These are phyloP conservation scores for Eucera pruinosa DNA, from an alignment of 2,888 invertebrate species.

Conservation along the genomic window DNA sequence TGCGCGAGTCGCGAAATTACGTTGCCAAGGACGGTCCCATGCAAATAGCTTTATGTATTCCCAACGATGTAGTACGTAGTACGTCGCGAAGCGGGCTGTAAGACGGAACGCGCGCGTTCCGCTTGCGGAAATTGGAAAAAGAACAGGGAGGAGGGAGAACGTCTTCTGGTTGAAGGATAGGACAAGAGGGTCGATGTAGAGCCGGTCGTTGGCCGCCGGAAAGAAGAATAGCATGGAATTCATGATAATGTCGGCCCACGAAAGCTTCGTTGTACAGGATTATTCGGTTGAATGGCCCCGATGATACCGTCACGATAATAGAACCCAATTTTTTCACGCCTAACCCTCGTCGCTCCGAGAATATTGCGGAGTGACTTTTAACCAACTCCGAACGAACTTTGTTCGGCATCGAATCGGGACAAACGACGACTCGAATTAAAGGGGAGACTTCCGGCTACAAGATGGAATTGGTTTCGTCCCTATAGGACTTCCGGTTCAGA, in stretches of 20 bases:
- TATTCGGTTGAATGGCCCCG: not conserved
- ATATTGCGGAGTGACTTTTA: too few species aligned
- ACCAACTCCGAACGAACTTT: too few species aligned
- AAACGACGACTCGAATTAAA: too few species aligned
- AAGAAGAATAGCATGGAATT: conserved; percentile 39
- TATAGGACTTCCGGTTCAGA: too few species aligned
- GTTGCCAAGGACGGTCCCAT: conserved; percentile 36
- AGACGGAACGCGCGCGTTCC: conserved; percentile 30
- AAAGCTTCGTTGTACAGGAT: conserved; percentile 16
- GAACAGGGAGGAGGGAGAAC: not conserved
- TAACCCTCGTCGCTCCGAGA: too few species aligned
- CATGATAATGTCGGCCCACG: conserved; percentile 36
- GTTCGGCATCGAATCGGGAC: too few species aligned
- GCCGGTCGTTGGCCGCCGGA: conserved; percentile 48
- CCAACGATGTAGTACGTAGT: conserved; percentile 31
- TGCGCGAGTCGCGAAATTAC: conserved; percentile 56
- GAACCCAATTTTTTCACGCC: too few species aligned
- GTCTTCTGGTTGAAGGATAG: conserved; percentile 55
- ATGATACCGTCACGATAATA: not conserved
- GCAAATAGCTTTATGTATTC: conserved; percentile 61
- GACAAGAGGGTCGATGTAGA: conserved; percentile 46
- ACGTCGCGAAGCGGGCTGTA: not conserved
- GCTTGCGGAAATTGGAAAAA: conserved; percentile 38
- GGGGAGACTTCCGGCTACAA: too few species aligned
- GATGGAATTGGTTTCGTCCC: too few species aligned